Evolutionary conservation across 2,113 vertebrate genomes (phyloP), one percentile per base, ranked within the genome.

Genomic region (Microcebus lehilahytsara): DNA sequence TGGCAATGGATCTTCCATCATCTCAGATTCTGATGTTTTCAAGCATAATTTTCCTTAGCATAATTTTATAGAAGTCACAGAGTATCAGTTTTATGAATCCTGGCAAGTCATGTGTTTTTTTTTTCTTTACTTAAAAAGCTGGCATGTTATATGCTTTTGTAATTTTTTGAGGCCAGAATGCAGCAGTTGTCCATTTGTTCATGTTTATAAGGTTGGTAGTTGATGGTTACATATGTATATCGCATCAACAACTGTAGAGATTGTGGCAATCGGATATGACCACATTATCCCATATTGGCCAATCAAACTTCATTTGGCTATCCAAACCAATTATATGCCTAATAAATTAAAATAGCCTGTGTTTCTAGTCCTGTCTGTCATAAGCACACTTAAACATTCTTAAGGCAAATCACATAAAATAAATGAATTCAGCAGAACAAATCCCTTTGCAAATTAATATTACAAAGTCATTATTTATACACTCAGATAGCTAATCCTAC

Each of bases 351-450:
- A 93, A 51, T 56, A 90, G 27, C 17, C 17, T n/a, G 69, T 84
- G 17, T 53, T 93, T 92, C 84, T 92, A 86, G 32, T 87, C 27
- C 93, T 94, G 20, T 94, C 64, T 89, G 27, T 85, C 37, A 20
- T 84, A 87, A 97, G 84, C 62, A 93, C 40, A 87, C 72, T 92
- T 46, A 78, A 89, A 94, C 11, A 87, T 79, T 95, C 56, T 93
- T 74, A 90, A 85, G 58, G 9, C 51, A 88, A 88, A 94, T 81
- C 53, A 95, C 60, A 67, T 37, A 93, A 97, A 97, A 91, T 91
- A 97, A 96, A 90, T 90, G 6, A 87, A 80, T 88, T 91, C 34
- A 66, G 42, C 8, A 79, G 91, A 97, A 93, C 19, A 95, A 97
- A 91, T 91, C 56, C 53, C 66, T 95, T 85, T 71, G n/a, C 64